A percentile compares a stretch with the other conserved stretches of the same genome.
These are phyloP conservation scores for Halocaridina rubra DNA, from an alignment of 2,888 invertebrate species.

Conservation along the genomic window DNA sequence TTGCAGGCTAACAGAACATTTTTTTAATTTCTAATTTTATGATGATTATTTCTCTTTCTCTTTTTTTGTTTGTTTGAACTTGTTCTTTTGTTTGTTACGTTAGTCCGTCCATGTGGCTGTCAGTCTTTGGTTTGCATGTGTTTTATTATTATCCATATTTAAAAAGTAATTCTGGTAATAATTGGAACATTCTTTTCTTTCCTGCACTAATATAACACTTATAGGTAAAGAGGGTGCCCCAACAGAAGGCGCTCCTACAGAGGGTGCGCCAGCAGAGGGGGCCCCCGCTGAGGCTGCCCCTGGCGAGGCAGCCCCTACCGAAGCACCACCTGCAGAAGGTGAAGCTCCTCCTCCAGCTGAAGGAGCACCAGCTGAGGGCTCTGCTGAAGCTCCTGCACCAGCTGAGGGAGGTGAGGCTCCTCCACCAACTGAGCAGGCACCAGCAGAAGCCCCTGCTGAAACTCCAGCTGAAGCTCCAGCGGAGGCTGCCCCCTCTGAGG, in stretches of 20 bases:
- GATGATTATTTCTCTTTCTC: too few species aligned
- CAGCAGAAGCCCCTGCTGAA: constrained; percentile 47
- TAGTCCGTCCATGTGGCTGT: constrained; percentile 10
- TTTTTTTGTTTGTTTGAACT: constrained; percentile 21
- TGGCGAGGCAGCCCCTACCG: constrained; percentile 38
- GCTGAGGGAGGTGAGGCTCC: constrained; percentile 48
- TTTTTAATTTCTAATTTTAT: neutral
- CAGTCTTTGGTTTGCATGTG: constrained; percentile 24
- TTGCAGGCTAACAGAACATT: constrained; percentile 52
- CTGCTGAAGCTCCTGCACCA: constrained; percentile 54
- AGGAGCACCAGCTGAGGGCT: constrained; percentile 26
- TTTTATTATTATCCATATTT: neutral
- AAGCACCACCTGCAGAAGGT: constrained; percentile 38
- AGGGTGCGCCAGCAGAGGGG: constrained; percentile 20
- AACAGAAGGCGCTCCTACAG: constrained; percentile 35
- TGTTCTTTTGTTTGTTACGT: constrained; percentile 11
- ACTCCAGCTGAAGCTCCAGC: constrained; percentile 41
- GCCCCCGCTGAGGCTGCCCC: constrained; percentile 40
- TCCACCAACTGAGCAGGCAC: constrained; percentile 42
- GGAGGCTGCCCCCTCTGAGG: constrained; percentile 51
- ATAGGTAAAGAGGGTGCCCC: constrained; percentile 55
- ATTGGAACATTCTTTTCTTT: constrained; percentile 20
- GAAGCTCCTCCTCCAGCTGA: constrained; percentile 47
- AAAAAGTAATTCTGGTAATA: constrained; percentile 17
- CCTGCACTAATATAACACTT: constrained; percentile 46